A percentile compares a stretch with the other conserved stretches of the same genome.
These are phyloP conservation scores for Ophion obscuratus DNA, from an alignment of 2,888 invertebrate genomes.

Conservation along the genomic window DNA sequence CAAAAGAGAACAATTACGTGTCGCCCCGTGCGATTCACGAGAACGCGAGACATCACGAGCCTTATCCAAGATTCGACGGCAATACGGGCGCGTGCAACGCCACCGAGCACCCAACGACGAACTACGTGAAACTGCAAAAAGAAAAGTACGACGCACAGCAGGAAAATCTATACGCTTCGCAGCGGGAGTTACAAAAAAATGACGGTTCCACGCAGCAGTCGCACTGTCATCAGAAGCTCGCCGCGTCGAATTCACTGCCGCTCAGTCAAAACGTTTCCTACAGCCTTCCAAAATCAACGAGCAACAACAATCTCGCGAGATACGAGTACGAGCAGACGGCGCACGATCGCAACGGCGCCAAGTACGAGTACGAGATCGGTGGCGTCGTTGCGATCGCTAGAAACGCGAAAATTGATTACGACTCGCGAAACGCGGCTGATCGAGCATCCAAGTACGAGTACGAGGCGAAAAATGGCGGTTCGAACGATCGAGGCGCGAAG, in stretches of 20 bases:
- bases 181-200: constrained; percentile 77
- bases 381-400: constrained; percentile 29
- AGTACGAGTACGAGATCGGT: constrained; percentile 72
- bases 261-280: constrained; percentile 78
- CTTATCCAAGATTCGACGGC: constrained; percentile 82
- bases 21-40: constrained; percentile 79
- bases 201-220: constrained; percentile 59
- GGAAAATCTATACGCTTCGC: constrained; percentile 79
- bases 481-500: constrained; percentile 41
- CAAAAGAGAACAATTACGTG: constrained; percentile 80
- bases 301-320: constrained; percentile 79
- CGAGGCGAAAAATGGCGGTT: constrained; percentile 45
- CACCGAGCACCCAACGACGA: constrained; percentile 75
- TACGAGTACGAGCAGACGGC: constrained; percentile 78
- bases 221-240: constrained; percentile 81
- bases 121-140: constrained; percentile 80
- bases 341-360: constrained; percentile 60
- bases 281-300: constrained; percentile 78
- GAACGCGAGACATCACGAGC: constrained; percentile 75
- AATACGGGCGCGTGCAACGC: constrained; percentile 80
- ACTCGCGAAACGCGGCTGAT: constrained; percentile 47
- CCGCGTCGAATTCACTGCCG: constrained; percentile 82
- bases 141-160: constrained; percentile 82
- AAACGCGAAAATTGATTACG: constrained; percentile 58
- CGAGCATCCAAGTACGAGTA: constrained; percentile 60